These are phyloP conservation scores for Platygyra sinensis DNA, from an alignment of 64 coral and sea anemone species.

Conservation along the genomic window DNA sequence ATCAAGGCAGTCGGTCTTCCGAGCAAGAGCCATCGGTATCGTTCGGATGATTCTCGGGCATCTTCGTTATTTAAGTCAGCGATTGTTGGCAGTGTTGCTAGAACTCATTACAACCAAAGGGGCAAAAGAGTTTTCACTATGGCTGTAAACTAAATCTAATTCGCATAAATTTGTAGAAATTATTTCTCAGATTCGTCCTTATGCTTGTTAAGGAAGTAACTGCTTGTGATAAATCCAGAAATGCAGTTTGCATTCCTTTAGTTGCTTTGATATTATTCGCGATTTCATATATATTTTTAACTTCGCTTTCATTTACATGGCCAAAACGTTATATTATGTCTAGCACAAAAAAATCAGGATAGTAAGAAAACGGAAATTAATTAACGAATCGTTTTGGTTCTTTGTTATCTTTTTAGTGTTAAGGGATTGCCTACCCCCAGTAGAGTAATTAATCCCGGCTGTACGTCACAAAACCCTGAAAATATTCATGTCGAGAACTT, in stretches of 20 bases:
- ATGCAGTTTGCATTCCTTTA: background rate
- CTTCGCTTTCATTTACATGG: background rate
- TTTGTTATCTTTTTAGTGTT: background rate
- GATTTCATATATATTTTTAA: background rate
- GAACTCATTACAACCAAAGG: no score
- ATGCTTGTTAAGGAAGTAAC: background rate
- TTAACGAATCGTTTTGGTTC: background rate
- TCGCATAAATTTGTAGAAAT: background rate
- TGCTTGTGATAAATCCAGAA: no score
- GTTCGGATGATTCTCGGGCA: no score
- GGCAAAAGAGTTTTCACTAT: background rate
- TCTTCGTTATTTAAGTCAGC: no score
- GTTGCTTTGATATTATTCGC: background rate
- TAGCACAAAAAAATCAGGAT: background rate
- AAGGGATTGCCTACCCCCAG: background rate
- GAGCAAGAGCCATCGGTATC: no score
- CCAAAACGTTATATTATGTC: background rate
- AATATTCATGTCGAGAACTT: constrained; percentile 6
- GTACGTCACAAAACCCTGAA: background rate
- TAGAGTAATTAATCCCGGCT: background rate
- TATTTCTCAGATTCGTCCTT: background rate
- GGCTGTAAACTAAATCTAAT: constrained; percentile 2
- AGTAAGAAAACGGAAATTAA: background rate
- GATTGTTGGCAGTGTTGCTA: no score
- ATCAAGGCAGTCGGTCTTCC: no score